phyloP scores from a whole-genome alignment of 2,797 vertebrate species.

The Smutsia temminckii region DNA sequence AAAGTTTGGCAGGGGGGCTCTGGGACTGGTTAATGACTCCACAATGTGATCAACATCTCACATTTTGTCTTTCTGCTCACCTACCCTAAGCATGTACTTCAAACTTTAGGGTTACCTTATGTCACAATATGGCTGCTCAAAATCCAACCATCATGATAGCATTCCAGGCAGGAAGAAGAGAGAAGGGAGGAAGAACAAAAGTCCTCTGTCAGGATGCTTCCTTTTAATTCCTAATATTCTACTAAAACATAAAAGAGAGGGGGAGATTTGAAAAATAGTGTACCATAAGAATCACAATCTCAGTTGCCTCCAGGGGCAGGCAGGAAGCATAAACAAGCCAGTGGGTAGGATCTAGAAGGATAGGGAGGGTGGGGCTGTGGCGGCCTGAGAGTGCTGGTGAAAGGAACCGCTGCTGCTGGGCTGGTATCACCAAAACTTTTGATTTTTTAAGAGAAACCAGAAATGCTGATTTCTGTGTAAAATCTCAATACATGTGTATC shows the following conservation, averaged over 20 bases:
- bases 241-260: not conserved
- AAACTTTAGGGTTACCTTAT: not conserved
- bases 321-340: not conserved
- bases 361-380: accelerated
- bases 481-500: not conserved
- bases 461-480: not conserved
- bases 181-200: not conserved
- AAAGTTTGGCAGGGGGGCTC: not conserved
- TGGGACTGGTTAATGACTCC: not conserved
- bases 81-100: not conserved
- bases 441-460: constrained; percentile 4
- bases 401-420: no score
- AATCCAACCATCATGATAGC: not conserved
- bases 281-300: not conserved
- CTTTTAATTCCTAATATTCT: not conserved
- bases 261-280: not conserved
- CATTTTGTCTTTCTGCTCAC: constrained; percentile 6
- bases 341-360: not conserved
- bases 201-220: not conserved
- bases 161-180: not conserved
- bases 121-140: constrained; percentile 32
- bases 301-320: not conserved
- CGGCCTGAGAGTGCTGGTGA: no score
- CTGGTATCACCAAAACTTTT: not conserved
- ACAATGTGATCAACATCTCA: not conserved